Evolutionary conservation across 2,888 invertebrate species (phyloP).

Genomic region (Calephelis perditalis): DNA sequence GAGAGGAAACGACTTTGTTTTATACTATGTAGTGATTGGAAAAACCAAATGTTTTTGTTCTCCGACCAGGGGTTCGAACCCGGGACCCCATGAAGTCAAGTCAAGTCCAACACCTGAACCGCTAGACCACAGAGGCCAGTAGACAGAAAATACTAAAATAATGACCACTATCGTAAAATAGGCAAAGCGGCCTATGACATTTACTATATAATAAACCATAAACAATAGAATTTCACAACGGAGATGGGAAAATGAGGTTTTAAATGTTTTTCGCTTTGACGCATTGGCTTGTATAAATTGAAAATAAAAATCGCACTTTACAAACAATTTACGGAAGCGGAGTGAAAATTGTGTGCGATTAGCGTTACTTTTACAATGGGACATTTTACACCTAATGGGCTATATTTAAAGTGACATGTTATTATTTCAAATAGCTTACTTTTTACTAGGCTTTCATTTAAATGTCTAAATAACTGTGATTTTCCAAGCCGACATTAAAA

Average conservation of each 20-base stretch:
- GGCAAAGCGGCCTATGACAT: too few relatives aligned
- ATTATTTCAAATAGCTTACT: constrained; percentile 6
- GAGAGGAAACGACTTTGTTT: too few relatives aligned
- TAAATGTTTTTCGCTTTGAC: constrained; percentile 6
- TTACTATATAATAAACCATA: neutral
- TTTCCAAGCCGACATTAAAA: neutral
- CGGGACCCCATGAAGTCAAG: too few relatives aligned
- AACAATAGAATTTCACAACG: constrained; percentile 7
- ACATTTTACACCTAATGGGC: constrained; percentile 2
- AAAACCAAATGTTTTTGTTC: too few relatives aligned
- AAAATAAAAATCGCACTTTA: neutral
- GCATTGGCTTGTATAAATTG: constrained; percentile 4
- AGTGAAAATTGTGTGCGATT: constrained; percentile 11
- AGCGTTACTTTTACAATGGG: constrained; percentile 1
- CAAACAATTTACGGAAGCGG: constrained; percentile 11
- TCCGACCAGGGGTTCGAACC: too few relatives aligned
- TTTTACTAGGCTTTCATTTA: constrained; percentile 4
- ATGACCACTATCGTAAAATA: too few relatives aligned
- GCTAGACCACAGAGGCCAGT: too few relatives aligned
- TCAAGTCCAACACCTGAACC: too few relatives aligned
- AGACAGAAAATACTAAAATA: too few relatives aligned
- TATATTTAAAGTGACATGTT: neutral
- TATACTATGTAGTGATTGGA: too few relatives aligned
- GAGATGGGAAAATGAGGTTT: constrained; percentile 3
- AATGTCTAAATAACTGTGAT: neutral